Conservation (phyloP, 2,113 vertebrate species). For the Cryptotis parvus region DNA sequence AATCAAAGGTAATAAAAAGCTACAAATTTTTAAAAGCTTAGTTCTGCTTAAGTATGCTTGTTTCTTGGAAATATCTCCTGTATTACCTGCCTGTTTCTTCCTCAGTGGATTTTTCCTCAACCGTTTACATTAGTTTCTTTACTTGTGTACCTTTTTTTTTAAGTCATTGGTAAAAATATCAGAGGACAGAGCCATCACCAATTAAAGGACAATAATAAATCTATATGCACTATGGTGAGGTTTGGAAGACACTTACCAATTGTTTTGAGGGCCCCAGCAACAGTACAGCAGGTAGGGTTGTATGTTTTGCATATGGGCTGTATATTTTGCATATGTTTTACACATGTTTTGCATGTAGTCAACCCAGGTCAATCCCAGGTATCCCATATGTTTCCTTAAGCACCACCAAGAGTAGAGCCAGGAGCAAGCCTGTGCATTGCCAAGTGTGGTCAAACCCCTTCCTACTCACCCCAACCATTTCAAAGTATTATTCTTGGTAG, state of each 20-base stretch:
- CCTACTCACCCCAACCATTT: too few species aligned
- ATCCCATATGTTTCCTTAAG: too few species aligned
- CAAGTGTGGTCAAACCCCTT: too few species aligned
- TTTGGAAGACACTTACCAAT: constrained; percentile 28
- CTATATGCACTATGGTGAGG: background rate
- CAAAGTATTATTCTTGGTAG: too few species aligned
- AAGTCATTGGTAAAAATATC: background rate
- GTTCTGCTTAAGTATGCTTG: constrained; percentile 5
- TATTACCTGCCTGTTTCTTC: background rate
- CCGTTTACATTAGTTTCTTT: constrained; percentile 24
- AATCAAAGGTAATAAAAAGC: background rate
- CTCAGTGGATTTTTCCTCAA: background rate
- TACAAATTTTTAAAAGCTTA: background rate
- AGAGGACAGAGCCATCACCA: background rate
- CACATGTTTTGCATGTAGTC: too few species aligned
- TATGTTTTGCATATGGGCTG: too few species aligned
- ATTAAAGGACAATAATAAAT: background rate
- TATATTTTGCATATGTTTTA: too few species aligned
- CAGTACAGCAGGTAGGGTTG: too few species aligned
- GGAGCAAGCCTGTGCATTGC: too few species aligned
- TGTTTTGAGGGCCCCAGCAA: background rate
- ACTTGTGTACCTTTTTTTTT: constrained; percentile 36
- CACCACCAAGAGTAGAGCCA: too few species aligned
- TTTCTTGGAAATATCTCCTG: constrained; percentile 8
- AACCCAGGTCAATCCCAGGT: too few species aligned